phyloP scores from a whole-genome alignment of 1,140 invertebrate genomes.

The Linepithema humile region DNA sequence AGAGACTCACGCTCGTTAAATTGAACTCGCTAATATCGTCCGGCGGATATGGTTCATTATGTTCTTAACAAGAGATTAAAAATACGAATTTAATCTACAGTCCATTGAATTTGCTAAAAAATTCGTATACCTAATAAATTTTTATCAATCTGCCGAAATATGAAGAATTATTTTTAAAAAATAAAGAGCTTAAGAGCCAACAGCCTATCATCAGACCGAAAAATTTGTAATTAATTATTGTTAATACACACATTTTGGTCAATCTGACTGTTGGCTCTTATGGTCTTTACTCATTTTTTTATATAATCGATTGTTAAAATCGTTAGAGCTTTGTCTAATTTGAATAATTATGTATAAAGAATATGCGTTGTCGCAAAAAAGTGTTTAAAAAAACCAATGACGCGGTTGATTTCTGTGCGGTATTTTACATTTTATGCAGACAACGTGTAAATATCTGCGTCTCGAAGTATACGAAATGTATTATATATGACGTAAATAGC shows the following conservation, averaged over 20 bases:
- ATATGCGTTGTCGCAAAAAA: neutral
- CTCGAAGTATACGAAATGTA: neutral
- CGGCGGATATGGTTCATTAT: constrained; percentile 1
- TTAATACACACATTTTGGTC: too few relatives aligned
- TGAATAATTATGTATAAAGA: too few relatives aligned
- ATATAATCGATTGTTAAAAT: too few relatives aligned
- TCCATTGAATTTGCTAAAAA: neutral
- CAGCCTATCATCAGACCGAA: too few relatives aligned
- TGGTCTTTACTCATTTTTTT: too few relatives aligned
- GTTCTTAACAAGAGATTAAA: neutral
- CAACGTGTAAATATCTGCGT: neutral
- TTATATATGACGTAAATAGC: constrained; percentile 26
- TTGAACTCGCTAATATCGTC: neutral
- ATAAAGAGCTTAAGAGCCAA: too few relatives aligned
- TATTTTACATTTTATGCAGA: neutral
- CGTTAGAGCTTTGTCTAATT: too few relatives aligned
- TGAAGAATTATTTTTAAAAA: too few relatives aligned
- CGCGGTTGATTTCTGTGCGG: neutral
- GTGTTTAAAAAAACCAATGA: neutral
- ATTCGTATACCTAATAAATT: neutral
- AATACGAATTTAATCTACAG: neutral
- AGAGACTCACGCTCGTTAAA: neutral
- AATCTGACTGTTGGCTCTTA: too few relatives aligned
- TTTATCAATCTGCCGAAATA: neutral
- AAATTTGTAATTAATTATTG: too few relatives aligned